phyloP scores from a whole-genome alignment of 2,888 invertebrate species.

The Leptopilina myrica region DNA sequence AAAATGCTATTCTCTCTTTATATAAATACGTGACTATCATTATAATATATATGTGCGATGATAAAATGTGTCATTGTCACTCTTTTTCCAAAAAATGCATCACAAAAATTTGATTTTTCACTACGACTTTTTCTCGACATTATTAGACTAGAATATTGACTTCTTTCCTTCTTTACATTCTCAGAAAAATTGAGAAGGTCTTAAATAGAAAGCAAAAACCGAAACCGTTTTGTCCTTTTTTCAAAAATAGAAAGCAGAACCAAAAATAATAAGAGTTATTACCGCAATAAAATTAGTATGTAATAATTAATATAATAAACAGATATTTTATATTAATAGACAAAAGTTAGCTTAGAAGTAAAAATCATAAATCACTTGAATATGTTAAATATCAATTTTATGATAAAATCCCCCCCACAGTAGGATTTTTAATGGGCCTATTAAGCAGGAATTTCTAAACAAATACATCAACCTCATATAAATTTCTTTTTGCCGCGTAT shows the following conservation, averaged over 20 bases:
- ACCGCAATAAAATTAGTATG: no score
- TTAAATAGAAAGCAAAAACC: no score
- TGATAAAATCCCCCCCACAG: background rate
- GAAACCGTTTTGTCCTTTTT: no score
- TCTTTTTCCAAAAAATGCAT: background rate
- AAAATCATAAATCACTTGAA: background rate
- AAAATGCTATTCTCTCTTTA: background rate
- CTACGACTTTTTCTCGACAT: no score
- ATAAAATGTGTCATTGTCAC: background rate
- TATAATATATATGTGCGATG: background rate
- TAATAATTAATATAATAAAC: no score
- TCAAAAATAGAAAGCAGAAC: no score
- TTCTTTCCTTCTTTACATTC: no score
- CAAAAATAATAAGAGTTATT: no score
- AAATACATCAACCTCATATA: slow-evolving; percentile 7
- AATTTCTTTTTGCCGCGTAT: slow-evolving; percentile 9
- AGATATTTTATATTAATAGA: no score
- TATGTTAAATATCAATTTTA: slow-evolving; percentile 2
- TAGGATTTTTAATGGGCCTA: background rate
- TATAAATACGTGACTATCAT: background rate
- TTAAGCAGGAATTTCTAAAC: slow-evolving; percentile 15
- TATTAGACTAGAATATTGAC: no score
- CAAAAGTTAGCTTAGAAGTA: background rate
- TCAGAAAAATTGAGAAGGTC: no score
- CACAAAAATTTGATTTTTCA: no score